Evolutionary conservation across 2,797 vertebrate species (phyloP), one percentile per base, ranked within the genome.

Genomic region (Tadarida brasiliensis): DNA sequence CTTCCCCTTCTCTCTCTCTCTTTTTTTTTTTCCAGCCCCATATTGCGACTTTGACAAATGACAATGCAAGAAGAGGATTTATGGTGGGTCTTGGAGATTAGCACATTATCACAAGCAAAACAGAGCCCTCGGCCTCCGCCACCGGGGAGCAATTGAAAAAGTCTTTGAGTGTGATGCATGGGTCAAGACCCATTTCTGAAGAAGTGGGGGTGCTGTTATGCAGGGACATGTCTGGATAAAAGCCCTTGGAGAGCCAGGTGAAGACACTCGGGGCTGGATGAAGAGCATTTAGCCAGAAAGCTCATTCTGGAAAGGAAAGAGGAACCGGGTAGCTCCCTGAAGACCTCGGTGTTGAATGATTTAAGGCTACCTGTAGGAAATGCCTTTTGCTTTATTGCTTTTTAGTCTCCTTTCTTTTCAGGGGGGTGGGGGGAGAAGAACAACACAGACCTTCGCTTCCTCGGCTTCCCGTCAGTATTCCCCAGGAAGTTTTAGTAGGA

Each of bases 281-380:
- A 98, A 98, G 96, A 97, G 97, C 95, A 94, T 97, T 73, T 96
- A 98, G 96, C 95, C 90, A 97, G 92, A 96, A 98, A 98, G 81
- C 84, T 96, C 97, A 70, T 98, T 97, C 97, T 98, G 97, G 96
- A 98, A 97, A 97, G 97, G 98, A 98, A 97, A 98, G 98, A 98
- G 97, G 98, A 98, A 54, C 98, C 81, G 14, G 81, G 94, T 39
- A 33, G 56, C 82, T 97, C 98, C 96, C 96, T 0, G 16, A 97
- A 97, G 98, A 96, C 90, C 86, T 9, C 83, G 0, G 93, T 97
- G 98, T 54, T 98, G 98, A 98, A 98, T 98, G 98, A 99, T 99
- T 99, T 99, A 99, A 98, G 97, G 98, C 98, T 98, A 98, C 98
- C 98, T 98, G 91, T 98, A 99, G 99, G 98, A 99, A 99, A 98